phyloP scores from a whole-genome alignment of 2,113 vertebrate genomes.

The Calidris pygmaea region DNA sequence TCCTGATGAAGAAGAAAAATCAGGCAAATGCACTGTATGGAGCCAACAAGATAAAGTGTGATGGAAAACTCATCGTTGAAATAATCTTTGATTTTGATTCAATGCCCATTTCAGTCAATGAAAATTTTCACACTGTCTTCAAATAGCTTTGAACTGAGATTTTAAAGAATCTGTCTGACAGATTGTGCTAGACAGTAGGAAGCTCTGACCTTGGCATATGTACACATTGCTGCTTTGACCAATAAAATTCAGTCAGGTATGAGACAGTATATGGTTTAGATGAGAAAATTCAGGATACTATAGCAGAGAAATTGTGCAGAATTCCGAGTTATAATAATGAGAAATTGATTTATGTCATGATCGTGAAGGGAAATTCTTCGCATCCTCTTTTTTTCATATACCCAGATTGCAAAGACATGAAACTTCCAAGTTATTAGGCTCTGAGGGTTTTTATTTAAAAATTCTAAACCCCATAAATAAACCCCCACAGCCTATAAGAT shows the following conservation, averaged over 20 bases:
- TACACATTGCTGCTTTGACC: neutral
- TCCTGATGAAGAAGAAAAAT: neutral
- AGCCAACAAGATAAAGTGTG: neutral
- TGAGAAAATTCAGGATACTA: neutral
- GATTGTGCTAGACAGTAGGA: neutral
- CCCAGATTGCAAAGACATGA: neutral
- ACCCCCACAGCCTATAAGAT: neutral
- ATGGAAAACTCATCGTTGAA: neutral
- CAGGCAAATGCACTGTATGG: neutral
- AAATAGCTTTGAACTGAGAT: neutral
- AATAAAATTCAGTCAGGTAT: neutral
- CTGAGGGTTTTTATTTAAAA: neutral
- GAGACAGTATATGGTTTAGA: neutral
- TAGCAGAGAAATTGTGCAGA: neutral
- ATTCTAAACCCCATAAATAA: neutral
- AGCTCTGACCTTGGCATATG: neutral
- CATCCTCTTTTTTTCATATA: neutral
- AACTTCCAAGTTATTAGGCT: neutral
- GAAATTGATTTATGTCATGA: neutral
- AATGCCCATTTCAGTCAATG: neutral
- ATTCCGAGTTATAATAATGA: neutral
- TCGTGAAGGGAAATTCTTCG: neutral
- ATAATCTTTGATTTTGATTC: conserved; percentile 14
- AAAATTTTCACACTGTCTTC: neutral
- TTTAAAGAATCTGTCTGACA: neutral